Percentiles rank a stretch among this genome's conserved stretches.
phyloP scores from a whole-genome alignment of 2,113 vertebrate species.

The Narcine bancroftii region DNA sequence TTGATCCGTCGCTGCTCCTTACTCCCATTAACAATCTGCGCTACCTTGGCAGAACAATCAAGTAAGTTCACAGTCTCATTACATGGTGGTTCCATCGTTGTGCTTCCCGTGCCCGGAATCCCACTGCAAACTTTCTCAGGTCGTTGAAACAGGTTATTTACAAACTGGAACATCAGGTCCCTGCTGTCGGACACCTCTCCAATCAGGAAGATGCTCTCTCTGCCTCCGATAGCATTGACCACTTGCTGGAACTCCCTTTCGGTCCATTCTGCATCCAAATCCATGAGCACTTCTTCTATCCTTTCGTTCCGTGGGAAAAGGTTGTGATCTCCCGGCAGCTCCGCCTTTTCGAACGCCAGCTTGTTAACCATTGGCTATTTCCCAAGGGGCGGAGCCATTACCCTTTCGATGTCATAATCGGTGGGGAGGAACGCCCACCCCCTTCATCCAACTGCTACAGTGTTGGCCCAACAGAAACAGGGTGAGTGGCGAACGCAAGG shows the following conservation, averaged over 20 bases:
- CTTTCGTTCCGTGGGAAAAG: background rate
- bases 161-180: constrained; percentile 25
- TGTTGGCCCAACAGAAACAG: too few relatives aligned
- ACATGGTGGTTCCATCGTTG: background rate
- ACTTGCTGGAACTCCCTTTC: constrained; percentile 24
- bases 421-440: background rate
- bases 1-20: constrained; percentile 38
- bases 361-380: background rate
- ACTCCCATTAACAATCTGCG: background rate
- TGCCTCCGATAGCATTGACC: constrained; percentile 10
- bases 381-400: background rate
- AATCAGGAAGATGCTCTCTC: constrained; percentile 5
- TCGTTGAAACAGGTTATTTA: background rate
- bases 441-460: background rate
- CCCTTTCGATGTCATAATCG: background rate
- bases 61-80: background rate
- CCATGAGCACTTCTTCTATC: background rate
- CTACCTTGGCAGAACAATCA: background rate
- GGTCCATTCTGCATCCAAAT: background rate
- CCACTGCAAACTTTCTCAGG: background rate
- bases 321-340: background rate
- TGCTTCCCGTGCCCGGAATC: background rate
- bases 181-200: constrained; percentile 31
- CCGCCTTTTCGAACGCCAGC: background rate
- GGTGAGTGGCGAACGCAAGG: background rate